Percentiles rank a stretch among this genome's conserved stretches.
Evolutionary conservation across 2,888 invertebrate species (phyloP).

Genomic region (Elysia crispata): DNA sequence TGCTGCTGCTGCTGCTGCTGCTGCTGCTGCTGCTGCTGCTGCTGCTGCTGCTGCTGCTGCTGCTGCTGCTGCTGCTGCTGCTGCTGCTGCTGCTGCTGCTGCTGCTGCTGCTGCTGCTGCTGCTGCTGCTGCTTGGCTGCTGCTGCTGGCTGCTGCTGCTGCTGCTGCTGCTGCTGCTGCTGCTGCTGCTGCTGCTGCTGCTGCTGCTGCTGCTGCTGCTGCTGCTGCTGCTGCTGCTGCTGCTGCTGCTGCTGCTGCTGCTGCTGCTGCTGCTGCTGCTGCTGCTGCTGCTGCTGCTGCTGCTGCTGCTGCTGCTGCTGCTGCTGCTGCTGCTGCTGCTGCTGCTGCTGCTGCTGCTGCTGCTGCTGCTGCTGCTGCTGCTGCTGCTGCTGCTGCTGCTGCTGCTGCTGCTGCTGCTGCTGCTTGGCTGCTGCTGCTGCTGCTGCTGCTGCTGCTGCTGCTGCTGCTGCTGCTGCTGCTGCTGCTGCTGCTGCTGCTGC

Average conservation of each 20-base stretch:
- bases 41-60: neutral
- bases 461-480: too few species aligned
- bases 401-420: too few species aligned
- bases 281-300: slow-evolving; percentile 9
- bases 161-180: neutral
- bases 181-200: neutral
- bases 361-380: too few species aligned
- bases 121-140: too few species aligned
- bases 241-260: neutral
- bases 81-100: slow-evolving; percentile 9
- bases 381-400: too few species aligned
- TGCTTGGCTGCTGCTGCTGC: too few species aligned
- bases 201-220: neutral
- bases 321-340: neutral
- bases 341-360: too few species aligned
- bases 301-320: neutral
- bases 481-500: too few species aligned
- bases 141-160: too few species aligned
- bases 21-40: neutral
- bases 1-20: too few species aligned
- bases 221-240: neutral
- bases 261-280: slow-evolving; percentile 9
- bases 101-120: slow-evolving; percentile 4
- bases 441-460: too few species aligned
- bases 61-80: slow-evolving; percentile 1